phyloP scores from a whole-genome alignment of 2,797 vertebrate species.

The Diplodus sargus region DNA sequence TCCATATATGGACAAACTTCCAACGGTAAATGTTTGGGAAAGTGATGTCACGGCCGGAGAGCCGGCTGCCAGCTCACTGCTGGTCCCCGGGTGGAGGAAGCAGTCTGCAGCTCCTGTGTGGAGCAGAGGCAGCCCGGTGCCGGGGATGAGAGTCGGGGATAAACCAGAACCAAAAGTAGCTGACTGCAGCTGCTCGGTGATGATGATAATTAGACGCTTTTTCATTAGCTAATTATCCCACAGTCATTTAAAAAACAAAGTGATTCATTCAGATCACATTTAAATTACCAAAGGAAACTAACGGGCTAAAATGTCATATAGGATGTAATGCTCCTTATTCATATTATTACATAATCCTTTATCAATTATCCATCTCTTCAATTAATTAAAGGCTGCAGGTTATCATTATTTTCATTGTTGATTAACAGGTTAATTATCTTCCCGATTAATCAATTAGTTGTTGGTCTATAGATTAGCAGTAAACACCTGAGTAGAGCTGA shows the following conservation, averaged over 20 bases:
- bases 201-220: constrained; percentile 34
- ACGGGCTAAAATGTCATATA: not conserved
- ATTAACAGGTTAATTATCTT: too few relatives aligned
- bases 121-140: constrained; percentile 7
- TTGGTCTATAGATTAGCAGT: too few relatives aligned
- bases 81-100: constrained; percentile 58
- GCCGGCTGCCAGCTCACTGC: constrained; percentile 73
- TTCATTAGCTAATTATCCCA: constrained; percentile 49
- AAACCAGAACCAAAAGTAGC: constrained; percentile 32
- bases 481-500: too few relatives aligned
- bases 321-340: not conserved
- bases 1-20: constrained; percentile 86
- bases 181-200: constrained; percentile 35
- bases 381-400: too few relatives aligned
- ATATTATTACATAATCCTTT: too few relatives aligned
- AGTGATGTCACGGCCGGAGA: constrained; percentile 73
- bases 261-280: constrained; percentile 44
- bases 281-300: constrained; percentile 23
- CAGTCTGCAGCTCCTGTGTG: constrained; percentile 32
- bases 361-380: too few relatives aligned
- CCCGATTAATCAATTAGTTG: too few relatives aligned
- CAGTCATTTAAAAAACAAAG: constrained; percentile 50
- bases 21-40: constrained; percentile 82
- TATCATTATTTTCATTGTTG: too few relatives aligned
- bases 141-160: not conserved